Evolutionary conservation across 2,888 invertebrate species (phyloP), one percentile per base, ranked within the genome.

Genomic region (Corbicula japonica): DNA sequence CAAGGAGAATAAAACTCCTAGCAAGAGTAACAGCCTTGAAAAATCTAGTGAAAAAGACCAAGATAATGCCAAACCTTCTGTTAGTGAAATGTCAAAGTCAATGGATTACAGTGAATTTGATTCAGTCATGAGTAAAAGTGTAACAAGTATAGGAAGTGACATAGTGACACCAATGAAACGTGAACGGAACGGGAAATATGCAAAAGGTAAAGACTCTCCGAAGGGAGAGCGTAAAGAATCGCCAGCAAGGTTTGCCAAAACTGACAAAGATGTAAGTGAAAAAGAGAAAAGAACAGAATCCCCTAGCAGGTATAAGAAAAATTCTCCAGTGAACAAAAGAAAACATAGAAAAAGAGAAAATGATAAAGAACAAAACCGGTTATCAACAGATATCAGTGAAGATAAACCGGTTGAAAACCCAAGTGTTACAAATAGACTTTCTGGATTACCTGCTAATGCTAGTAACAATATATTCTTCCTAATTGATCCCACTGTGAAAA

Each of bases 401-500:
- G 80, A 61, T n/a, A 63, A 69, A 21, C 66, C 76, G 56, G 72
- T 68, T 18, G 69, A 44, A 28, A 70, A 74, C 44, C 61, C 78
- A 68, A 66, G 50, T 73, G 66, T 48, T 34, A 44, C 61, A 23
- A 81, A 77, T 28, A 74, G 83, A 18, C 46, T 80, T 26, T 82
- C 80, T 0, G 80, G 80, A 52, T 30, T 76, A n/a, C 73, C 79
- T 5, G 34, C 77, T 28, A 75, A 65, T 60, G 44, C 76, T 10
- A 72, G 71, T 44, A 86, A 83, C 21, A 89, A 89, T 76, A 85
- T 89, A 61, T 89, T 89, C 68, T 84, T 86, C 69, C 81, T 87
- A 54, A 88, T 89, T 58, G 89, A 89, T 65, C 89, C 89, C 0
- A 89, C 89, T 1, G 86, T 84, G n/a, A 86, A 85, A 73, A 80